phyloP scores from a whole-genome alignment of 2,113 vertebrate species.

The Bos taurus region ARS-UCD2.0 NC_037342.1:39806501-39807000 shows the following conservation, averaged over 20 bases:
- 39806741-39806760: not conserved
- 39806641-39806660: not conserved
- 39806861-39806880: not conserved
- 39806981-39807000: not conserved
- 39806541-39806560: not conserved
- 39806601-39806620: not conserved
- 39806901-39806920: not conserved
- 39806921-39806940: not conserved
- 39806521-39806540: not conserved
- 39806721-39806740: not conserved
- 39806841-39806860: not conserved
- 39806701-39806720: not conserved
- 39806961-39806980: not conserved
- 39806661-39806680: not conserved
- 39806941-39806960: not conserved
- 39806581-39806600: not conserved
- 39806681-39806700: not conserved
- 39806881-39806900: not conserved
- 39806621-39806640: not conserved
- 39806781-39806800: not conserved
- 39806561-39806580: not conserved
- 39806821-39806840: not conserved
- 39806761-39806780: not conserved
- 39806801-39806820: not conserved
- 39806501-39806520: not conserved